These are phyloP conservation scores for Arion vulgaris DNA, from an alignment of 1,140 invertebrate genomes.

Conservation along the genomic window DNA sequence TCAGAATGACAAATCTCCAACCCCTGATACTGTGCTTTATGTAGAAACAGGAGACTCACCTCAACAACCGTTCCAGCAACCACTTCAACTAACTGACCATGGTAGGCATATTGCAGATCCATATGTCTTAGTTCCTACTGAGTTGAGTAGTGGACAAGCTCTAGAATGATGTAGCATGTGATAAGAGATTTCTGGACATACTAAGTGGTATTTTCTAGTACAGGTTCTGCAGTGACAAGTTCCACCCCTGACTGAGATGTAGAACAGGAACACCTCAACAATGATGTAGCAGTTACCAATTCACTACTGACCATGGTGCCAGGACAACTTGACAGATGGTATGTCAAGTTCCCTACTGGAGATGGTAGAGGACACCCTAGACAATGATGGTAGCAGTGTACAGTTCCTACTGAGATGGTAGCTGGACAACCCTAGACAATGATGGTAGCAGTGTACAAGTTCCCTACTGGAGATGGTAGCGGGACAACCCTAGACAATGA, in stretches of 20 bases:
- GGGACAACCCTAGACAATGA: slow-evolving; percentile 24
- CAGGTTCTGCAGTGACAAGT: no score
- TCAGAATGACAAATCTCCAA: slow-evolving; percentile 39
- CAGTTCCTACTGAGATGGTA: not conserved
- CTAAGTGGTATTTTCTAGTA: no score
- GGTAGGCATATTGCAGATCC: not conserved
- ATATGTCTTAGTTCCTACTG: not conserved
- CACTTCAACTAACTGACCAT: not conserved
- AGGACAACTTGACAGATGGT: no score
- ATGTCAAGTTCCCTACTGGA: not conserved
- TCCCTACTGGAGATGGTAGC: not conserved
- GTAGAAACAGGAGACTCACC: slow-evolving; percentile 41
- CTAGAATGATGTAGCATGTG: no score
- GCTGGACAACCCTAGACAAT: slow-evolving; percentile 8
- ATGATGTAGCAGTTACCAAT: no score
- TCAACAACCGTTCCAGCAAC: not conserved
- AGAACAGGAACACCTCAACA: no score
- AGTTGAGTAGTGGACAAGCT: no score
- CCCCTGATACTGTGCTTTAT: slow-evolving; percentile 46
- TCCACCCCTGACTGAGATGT: no score
- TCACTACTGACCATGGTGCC: no score
- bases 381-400: no score
- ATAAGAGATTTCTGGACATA: no score
- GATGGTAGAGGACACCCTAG: not conserved
- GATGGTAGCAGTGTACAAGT: slow-evolving; percentile 5